These are phyloP conservation scores for Arion vulgaris DNA, from an alignment of 1,140 invertebrate genomes.

Conservation along the genomic window DNA sequence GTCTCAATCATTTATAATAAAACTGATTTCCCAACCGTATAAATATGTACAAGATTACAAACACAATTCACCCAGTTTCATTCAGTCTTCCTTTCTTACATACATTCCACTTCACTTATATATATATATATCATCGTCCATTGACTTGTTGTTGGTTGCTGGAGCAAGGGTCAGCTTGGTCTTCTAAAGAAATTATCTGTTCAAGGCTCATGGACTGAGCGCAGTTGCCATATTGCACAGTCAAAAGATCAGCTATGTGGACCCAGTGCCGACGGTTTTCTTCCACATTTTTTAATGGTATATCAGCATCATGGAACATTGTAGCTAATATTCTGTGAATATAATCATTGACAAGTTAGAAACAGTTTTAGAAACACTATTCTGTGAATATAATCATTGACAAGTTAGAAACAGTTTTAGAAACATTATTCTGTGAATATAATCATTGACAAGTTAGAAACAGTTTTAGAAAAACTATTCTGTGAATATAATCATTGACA, in stretches of 20 bases:
- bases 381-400: no score
- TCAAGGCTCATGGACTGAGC: conserved; percentile 63
- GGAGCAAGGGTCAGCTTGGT: conserved; percentile 44
- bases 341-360: neutral
- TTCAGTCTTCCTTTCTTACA: neutral
- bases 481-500: no score
- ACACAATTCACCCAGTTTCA: neutral
- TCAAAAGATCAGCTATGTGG: conserved; percentile 57
- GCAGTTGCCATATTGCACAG: conserved; percentile 53
- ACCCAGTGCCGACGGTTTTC: conserved; percentile 70
- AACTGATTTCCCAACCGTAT: neutral
- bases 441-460: no score
- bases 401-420: no score
- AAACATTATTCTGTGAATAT: no score
- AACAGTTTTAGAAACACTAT: no score
- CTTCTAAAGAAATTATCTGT: conserved; percentile 62
- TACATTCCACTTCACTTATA: neutral
- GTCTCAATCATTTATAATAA: no score
- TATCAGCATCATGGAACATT: conserved; percentile 61
- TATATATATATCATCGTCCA: conserved; percentile 19
- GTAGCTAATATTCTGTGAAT: conserved; percentile 63
- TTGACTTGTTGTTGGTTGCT: conserved; percentile 3
- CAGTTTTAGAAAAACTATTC: no score
- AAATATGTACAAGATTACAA: neutral
- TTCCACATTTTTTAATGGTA: conserved; percentile 56